Percentiles rank a stretch among this genome's conserved stretches.
Evolutionary conservation across 2,113 vertebrate species (phyloP).

Genomic region (Eublepharis macularius): DNA sequence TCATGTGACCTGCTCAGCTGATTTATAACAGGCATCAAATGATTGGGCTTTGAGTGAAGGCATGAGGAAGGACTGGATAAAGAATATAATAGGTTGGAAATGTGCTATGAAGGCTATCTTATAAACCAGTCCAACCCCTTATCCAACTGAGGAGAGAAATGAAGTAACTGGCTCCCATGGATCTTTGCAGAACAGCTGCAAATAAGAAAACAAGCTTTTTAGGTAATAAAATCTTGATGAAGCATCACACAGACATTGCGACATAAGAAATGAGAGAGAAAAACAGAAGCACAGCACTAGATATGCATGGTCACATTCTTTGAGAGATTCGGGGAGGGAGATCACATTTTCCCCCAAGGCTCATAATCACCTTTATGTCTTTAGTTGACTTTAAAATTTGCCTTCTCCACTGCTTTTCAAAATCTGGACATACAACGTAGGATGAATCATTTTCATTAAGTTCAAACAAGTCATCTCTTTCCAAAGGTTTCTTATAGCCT

Average conservation of each 20-base stretch:
- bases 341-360: neutral
- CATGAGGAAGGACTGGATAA: neutral
- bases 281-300: neutral
- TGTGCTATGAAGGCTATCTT: neutral
- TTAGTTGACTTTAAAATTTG: constrained; percentile 41
- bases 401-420: constrained; percentile 71
- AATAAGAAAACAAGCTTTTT: neutral
- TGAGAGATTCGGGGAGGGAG: neutral
- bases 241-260: neutral
- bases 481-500: constrained; percentile 67
- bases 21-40: neutral
- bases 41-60: neutral
- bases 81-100: neutral
- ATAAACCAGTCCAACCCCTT: neutral
- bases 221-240: neutral
- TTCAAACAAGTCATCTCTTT: constrained; percentile 68
- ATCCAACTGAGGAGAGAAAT: neutral
- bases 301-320: neutral
- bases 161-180: neutral
- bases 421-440: constrained; percentile 53
- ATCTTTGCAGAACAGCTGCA: neutral
- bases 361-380: constrained; percentile 33
- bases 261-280: neutral
- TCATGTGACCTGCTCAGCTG: neutral
- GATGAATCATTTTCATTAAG: constrained; percentile 61